Percentiles rank a stretch among this genome's conserved stretches.
Evolutionary conservation across 2,113 vertebrate species (phyloP).

Genomic region (Macrotis lagotis): DNA sequence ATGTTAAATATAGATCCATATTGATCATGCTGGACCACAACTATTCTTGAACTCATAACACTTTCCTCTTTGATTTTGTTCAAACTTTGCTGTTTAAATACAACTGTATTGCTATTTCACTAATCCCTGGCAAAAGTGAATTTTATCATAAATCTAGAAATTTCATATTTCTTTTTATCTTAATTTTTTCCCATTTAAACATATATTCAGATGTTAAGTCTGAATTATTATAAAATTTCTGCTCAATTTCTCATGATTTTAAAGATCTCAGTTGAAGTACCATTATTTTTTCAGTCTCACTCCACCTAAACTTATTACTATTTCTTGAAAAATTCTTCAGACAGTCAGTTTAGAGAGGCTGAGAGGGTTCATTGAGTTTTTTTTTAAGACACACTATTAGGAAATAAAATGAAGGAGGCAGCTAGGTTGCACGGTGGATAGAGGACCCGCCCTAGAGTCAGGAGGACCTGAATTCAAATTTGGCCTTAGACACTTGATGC

Average conservation of each 20-base stretch:
- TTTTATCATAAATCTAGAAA: not conserved
- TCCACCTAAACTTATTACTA: not conserved
- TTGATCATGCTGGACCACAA: no score
- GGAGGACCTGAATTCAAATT: no score
- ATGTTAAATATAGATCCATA: no score
- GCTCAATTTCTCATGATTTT: not conserved
- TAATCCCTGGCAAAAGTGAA: not conserved
- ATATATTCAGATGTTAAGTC: not conserved
- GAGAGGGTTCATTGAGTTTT: not conserved
- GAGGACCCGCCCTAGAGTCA: no score
- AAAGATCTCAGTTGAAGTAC: not conserved
- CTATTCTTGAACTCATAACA: not conserved
- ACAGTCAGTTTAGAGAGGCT: not conserved
- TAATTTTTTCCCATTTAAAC: not conserved
- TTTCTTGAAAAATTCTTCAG: not conserved
- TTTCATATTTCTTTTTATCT: not conserved
- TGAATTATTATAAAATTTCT: not conserved
- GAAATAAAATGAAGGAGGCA: not conserved
- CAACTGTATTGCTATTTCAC: rapidly evolving
- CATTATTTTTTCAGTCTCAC: not conserved
- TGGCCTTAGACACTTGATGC: no score
- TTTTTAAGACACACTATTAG: not conserved
- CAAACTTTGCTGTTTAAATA: not conserved
- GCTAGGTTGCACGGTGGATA: no score
- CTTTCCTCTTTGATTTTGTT: not conserved